phyloP scores from a whole-genome alignment of 2,797 vertebrate species.

The Buceros bicornis region DNA sequence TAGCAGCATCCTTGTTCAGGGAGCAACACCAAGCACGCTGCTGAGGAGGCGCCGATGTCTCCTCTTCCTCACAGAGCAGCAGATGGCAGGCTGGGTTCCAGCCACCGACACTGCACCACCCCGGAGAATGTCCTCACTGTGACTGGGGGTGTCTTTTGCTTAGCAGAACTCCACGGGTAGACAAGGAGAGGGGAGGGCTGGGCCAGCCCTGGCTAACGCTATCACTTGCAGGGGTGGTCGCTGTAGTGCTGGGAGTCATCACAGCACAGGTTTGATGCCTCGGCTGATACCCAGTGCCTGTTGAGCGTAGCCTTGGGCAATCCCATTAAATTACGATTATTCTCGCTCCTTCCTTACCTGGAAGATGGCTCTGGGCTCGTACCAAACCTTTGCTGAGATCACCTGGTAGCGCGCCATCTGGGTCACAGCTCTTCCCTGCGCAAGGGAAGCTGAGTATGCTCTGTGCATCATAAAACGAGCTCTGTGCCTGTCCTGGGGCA shows the following conservation, averaged over 20 bases:
- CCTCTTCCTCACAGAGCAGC: background rate
- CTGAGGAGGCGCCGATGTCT: background rate
- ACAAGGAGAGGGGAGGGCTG: background rate
- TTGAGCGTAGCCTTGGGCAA: background rate
- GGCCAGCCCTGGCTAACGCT: no score
- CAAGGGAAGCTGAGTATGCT: background rate
- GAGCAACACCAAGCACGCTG: background rate
- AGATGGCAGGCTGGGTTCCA: background rate
- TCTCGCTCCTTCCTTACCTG: background rate
- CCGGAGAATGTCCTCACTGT: background rate
- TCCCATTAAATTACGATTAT: fast-evolving
- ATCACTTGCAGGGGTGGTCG: background rate
- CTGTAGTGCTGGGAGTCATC: no score
- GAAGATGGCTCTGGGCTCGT: background rate
- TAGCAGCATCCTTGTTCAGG: background rate
- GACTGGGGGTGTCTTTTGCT: background rate
- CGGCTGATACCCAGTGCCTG: background rate
- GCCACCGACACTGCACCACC: background rate
- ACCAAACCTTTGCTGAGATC: background rate
- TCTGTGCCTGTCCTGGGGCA: background rate
- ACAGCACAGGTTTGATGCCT: fast-evolving
- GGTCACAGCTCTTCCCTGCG: background rate
- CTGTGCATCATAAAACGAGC: fast-evolving
- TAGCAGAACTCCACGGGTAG: background rate
- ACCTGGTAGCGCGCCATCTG: fast-evolving